phyloP scores from a whole-genome alignment of 2,113 vertebrate species.

The Periophthalmus modestus region DNA sequence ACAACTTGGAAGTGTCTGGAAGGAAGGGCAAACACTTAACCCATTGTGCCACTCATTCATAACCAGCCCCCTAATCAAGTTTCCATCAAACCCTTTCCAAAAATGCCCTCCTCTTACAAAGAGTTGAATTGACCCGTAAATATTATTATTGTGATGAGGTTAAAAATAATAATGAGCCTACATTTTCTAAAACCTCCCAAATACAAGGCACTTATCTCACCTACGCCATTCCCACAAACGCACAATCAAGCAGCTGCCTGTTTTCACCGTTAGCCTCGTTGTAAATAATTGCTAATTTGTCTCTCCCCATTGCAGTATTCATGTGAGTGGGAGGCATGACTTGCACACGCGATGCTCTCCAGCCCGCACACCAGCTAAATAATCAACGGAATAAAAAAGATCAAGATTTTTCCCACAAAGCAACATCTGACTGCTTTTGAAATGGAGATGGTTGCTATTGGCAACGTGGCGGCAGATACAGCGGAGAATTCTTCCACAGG shows the following conservation, averaged over 20 bases:
- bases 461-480: conserved; percentile 26
- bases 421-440: conserved; percentile 45
- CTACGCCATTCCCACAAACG: background rate
- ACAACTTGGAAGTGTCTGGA: no score
- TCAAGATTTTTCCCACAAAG: conserved; percentile 30
- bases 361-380: conserved; percentile 15
- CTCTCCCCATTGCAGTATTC: background rate
- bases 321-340: conserved; percentile 10
- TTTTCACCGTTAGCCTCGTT: background rate
- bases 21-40: background rate
- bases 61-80: background rate
- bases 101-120: background rate
- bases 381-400: conserved; percentile 42
- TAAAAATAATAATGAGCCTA: background rate
- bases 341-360: conserved; percentile 29
- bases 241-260: background rate
- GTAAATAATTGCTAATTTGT: conserved; percentile 28
- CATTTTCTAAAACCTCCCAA: background rate
- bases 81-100: background rate
- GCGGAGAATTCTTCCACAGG: conserved; percentile 32
- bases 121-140: background rate
- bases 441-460: conserved; percentile 59
- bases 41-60: background rate
- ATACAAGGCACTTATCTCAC: background rate
- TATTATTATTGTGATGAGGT: background rate